Percentiles rank a stretch among this genome's conserved stretches.
phyloP scores from a whole-genome alignment of 2,888 invertebrate species.

The Drosophila emarginata region DNA sequence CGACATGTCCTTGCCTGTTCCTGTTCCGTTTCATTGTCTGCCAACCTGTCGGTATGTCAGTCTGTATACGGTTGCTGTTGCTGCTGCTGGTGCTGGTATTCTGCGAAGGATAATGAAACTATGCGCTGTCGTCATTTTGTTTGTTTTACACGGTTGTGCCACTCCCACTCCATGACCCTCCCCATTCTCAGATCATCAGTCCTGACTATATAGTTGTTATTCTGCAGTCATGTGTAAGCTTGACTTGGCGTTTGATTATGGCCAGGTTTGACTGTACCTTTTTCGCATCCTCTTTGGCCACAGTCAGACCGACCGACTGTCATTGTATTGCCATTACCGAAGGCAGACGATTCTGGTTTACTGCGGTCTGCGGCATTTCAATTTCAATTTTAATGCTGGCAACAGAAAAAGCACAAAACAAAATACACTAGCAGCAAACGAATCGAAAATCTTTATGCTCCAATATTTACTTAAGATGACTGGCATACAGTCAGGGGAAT shows the following conservation, averaged over 20 bases:
- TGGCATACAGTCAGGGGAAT: background rate
- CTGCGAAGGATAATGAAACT: constrained; percentile 70
- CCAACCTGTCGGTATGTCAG: constrained; percentile 24
- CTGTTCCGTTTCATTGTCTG: constrained; percentile 48
- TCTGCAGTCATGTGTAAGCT: background rate
- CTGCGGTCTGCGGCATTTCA: constrained; percentile 73
- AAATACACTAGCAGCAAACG: constrained; percentile 48
- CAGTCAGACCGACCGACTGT: constrained; percentile 11
- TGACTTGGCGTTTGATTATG: background rate
- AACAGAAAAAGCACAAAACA: constrained; percentile 67
- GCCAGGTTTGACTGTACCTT: constrained; percentile 46
- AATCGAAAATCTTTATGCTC: constrained; percentile 44
- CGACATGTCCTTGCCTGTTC: constrained; percentile 57
- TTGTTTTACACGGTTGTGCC: constrained; percentile 55
- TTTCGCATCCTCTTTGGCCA: constrained; percentile 24
- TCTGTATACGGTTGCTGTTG: background rate
- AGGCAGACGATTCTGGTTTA: constrained; percentile 36
- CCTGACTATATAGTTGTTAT: background rate
- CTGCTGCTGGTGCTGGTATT: constrained; percentile 1
- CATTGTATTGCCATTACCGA: constrained; percentile 46
- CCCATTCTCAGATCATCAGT: constrained; percentile 2
- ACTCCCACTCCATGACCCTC: background rate
- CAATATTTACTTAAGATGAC: constrained; percentile 43
- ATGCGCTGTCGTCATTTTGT: constrained; percentile 65
- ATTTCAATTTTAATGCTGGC: constrained; percentile 73